A percentile compares a stretch with the other conserved stretches of the same genome.
phyloP scores from a whole-genome alignment of 2,797 vertebrate genomes.

The Gallirallus australis region DNA sequence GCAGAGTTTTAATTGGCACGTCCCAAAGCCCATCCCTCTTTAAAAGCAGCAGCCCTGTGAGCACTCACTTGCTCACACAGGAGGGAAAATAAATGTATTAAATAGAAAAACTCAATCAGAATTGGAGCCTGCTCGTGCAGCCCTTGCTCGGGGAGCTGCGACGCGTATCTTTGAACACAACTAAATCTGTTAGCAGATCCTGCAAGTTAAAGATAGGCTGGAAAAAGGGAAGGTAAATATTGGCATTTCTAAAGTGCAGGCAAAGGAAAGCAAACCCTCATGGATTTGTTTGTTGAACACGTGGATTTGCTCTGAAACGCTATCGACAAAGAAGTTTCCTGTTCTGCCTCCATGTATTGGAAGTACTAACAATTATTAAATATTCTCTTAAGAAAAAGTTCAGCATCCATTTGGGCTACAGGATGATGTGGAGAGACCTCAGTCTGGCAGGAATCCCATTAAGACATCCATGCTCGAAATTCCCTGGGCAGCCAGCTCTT shows the following conservation, averaged over 20 bases:
- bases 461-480: not conserved
- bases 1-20: not conserved
- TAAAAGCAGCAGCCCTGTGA: not conserved
- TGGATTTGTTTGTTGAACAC: not conserved
- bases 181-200: not conserved
- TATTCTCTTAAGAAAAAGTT: not conserved
- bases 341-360: fast-evolving
- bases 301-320: not conserved
- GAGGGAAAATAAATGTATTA: not conserved
- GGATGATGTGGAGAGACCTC: not conserved
- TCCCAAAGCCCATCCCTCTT: not conserved
- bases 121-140: not conserved
- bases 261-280: conserved; percentile 17
- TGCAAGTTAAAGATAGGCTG: not conserved
- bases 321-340: not conserved
- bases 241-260: conserved; percentile 32
- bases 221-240: conserved; percentile 22
- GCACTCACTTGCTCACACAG: not conserved
- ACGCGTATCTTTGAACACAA: fast-evolving
- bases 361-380: not conserved
- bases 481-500: not conserved
- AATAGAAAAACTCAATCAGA: not conserved
- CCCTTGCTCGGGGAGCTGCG: not conserved
- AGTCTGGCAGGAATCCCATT: not conserved
- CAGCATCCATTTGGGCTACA: not conserved